Base-by-base conservation (phyloP, 2,888 invertebrate species). In the Eristalis intricaria region DNA sequence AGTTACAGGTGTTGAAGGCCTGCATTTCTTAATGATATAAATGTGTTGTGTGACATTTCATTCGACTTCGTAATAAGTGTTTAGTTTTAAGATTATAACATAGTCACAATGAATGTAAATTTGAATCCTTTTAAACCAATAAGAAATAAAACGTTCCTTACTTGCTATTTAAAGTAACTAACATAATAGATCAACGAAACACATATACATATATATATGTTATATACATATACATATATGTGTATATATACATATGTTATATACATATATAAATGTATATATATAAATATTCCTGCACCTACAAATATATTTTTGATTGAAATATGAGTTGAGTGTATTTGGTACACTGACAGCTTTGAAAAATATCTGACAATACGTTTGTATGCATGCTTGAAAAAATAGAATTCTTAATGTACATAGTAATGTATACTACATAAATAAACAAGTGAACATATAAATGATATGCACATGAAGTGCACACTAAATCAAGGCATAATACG, bases 301-400 rank as follows among this genome's bases (percentile, higher is more conserved):
- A 19, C 38, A 22, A n/a, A 38, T 19, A 65, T 38, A 35, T 65
- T 65, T 19, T 35, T 65, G 4, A 64, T 60, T 50, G 8, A 19
- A 50, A 50, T 19, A 50, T 50, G 50, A 19, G 8, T 19, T 19
- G 15, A 1, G 50, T 50, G 19, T 19, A 50, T 4, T n/a, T n/a
- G 19, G 8, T 32, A 38, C 8, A 38, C n/a, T 32, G 3, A 29
- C 38, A 35, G 13, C 64, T 66, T 76, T 76, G 61, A 66, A 40
- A 66, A 76, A 71, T 75, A 80, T 84, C 71, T 84, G 84, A 84
- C 84, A 84, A 84, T 84, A 84, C 80, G 61, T 35, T 66, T 70
- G 69, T 79, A 68, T 66, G 78, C 61, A 60, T 69, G 69, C 63
- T 58, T 68, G 35, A 76, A 75, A 58, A 71, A 60, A 40, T 19